Base-by-base conservation (phyloP, 2,888 invertebrate genomes). In the Drosophila histrio region DNA sequence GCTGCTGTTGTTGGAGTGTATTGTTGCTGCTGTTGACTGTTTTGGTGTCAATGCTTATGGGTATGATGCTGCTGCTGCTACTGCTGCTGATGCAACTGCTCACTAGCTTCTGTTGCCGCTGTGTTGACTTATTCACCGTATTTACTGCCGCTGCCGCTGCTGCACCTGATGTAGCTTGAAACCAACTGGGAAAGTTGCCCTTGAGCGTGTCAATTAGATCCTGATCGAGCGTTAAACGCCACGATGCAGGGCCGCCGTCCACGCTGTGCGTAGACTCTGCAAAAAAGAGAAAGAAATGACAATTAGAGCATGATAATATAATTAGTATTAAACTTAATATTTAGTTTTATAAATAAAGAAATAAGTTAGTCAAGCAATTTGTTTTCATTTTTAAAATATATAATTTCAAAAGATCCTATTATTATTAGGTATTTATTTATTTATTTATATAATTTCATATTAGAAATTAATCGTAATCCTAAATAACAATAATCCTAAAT, bases 181-280 rank as follows among this genome's bases (percentile, higher is more conserved):
- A 97, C 97, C 97, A 97, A 95, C 96, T 97, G 87, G 97, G 97
- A 93, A 97, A 97, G 92, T 97, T 96, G 89, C 96, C 96, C 92
- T 96, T 96, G 91, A 97, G 95, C 91, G 97, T 97, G 93, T 97
- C 96, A 92, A 97, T 95, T 90, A 97, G 94, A 93, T 97, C 97
- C 93, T 96, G 95, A 94, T 97, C 97, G 93, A 97, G 94, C 93
- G 97, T 96, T 92, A 97, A 95, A 93, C 96, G 96, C 97, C 97
- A 97, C 94, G 96, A 96, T 91, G 94, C 95, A 93, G 95, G 95
- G 93, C 94, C 94, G 93, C 94, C 95, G 93, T 94, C 95, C 92
- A 94, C 94, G 93, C 95, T 94, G 90, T 94, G 93, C 93, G 94
- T 93, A 93, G 94, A 96, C 94, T 96, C 96, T 96, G 93, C 0